Evolutionary conservation across 2,797 vertebrate genomes (phyloP).

Genomic region (Tenualosa ilisha): DNA sequence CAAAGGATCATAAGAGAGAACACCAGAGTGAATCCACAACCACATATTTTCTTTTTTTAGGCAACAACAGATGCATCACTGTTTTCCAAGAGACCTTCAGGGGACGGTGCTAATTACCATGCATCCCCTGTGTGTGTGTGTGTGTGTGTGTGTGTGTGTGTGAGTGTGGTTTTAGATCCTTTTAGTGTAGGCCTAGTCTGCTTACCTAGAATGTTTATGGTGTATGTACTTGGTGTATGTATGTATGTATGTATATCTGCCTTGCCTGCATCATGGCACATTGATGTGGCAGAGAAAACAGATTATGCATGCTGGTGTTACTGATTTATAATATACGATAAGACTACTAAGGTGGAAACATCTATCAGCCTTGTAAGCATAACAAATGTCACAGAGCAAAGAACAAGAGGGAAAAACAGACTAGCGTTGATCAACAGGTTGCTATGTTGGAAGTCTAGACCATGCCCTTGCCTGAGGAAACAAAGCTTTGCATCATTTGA

Average conservation of each 20-base stretch:
- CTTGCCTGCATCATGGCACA: neutral
- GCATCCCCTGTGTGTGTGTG: neutral
- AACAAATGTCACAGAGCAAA: neutral
- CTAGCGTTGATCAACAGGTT: neutral
- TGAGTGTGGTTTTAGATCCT: too few species aligned
- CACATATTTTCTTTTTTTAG: neutral
- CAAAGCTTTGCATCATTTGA: neutral
- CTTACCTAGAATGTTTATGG: neutral
- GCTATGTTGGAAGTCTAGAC: neutral
- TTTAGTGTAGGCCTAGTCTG: neutral
- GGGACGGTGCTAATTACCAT: neutral
- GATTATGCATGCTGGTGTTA: neutral
- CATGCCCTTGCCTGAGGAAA: neutral
- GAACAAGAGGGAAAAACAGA: neutral
- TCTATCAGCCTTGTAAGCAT: neutral
- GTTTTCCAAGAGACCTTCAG: constrained; percentile 6
- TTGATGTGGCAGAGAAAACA: neutral
- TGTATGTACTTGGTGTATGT: neutral
- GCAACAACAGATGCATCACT: neutral
- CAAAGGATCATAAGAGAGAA: neutral
- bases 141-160: too few species aligned
- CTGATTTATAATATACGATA: neutral
- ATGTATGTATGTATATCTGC: neutral
- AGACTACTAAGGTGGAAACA: neutral
- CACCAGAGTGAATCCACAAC: neutral